Evolutionary conservation across 1,140 invertebrate genomes (phyloP), one percentile per base, ranked within the genome.

Genomic region (Ips typographus): DNA sequence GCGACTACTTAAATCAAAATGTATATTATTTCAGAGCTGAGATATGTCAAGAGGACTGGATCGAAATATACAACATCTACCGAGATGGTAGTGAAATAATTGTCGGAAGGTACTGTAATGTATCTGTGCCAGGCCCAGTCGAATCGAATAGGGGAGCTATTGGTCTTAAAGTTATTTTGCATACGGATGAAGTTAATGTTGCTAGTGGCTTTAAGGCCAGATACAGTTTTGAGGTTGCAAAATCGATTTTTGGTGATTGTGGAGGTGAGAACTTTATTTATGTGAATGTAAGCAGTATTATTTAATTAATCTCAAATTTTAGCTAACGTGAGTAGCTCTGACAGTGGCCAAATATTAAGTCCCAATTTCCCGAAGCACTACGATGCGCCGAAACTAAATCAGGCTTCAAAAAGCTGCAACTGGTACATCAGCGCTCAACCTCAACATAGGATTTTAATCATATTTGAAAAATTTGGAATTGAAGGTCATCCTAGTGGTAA

Each of bases 31-130:
- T 38, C 76, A 91, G 89, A 47, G 81, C 85, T 42, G 82, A 86
- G n/a, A 83, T 87, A 58, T 96, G 94, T 81, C 90, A 90, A 80
- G 93, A 96, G 79, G 94, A 96, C 80, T 96, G 93, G 93, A 82
- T 96, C 70, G 94, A 96, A 82, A 91, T 96, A 74, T 96, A 92
- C 83, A 94, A 94, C 77, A 85, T 94, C 70, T 94, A 93, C 72
- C 85, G 87, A 69, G 91, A 92, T 77, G 86, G 89, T 58, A 89
- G 89, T 52, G 90, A 93, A 74, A 90, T 90, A 75, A 85, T 94
- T 68, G 87, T 95, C 59, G 94, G 94, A 36, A 87, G 93, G 57
- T 95, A 94, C 82, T 96, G 93, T 80, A 89, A 91, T 41, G 85
- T 86, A 73, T 90, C 92, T 36, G 88, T 92, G 38, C 94, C 94